Evolutionary conservation across 2,888 invertebrate species (phyloP), one percentile per base, ranked within the genome.

Genomic region (Thymelicus sylvestris): DNA sequence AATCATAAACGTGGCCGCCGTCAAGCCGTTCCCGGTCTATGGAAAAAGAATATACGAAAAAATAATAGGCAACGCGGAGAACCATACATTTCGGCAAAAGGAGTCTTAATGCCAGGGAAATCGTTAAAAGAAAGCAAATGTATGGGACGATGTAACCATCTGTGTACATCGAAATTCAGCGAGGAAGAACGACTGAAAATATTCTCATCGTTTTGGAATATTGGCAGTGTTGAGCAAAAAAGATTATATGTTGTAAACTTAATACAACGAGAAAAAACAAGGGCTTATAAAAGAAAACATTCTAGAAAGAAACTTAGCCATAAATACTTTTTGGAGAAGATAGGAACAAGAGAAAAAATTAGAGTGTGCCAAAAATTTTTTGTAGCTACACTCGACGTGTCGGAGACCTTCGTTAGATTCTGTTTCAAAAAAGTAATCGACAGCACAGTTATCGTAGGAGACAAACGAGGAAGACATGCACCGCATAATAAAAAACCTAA

Each of bases 11-110:
- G 55, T 8, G 12, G 24, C 8, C 10, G 67, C 61, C 72, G 74
- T 68, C 73, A 64, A 65, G 74, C 74, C 47, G 72, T 75, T 10
- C 72, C 73, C 7, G 75, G 24, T 13, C 65, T 71, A 70, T 76
- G 73, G 74, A 73, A 76, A 62, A 74, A 73, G 62, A 74, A 75
- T 66, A 44, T 68, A 68, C 67, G 76, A 71, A 74, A 73, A 66
- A 74, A 65, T 39, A 75, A 41, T 69, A 72, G 74, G 65, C 74
- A 73, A 70, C 73, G 74, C 15, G 72, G 75, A 67, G 74, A 74
- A 74, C 73, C 73, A 60, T 75, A 75, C 72, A 41, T 75, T 57
- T 74, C 75, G 2, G 66, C 61, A 72, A 73, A 72, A 71, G 72
- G 73, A 47, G 15, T 71, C 69, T 57, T 74, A 71, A 73, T 63